Percentiles rank a stretch among this genome's conserved stretches.
phyloP scores from a whole-genome alignment of 2,888 invertebrate species.

The Pemphredon lugubris region DNA sequence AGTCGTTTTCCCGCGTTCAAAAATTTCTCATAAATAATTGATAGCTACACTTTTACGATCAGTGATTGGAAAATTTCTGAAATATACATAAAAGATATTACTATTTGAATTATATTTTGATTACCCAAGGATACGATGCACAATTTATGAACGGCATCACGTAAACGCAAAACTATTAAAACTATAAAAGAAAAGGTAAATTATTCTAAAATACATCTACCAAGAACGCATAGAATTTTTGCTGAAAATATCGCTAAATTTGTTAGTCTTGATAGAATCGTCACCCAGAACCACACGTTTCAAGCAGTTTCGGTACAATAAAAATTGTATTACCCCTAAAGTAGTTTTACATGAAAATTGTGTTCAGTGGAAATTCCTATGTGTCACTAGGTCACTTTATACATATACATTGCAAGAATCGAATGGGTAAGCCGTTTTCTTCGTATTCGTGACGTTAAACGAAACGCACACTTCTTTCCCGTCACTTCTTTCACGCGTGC shows the following conservation, averaged over 20 bases:
- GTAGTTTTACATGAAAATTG: slow-evolving; percentile 12
- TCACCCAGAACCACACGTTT: no score
- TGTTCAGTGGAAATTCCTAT: slow-evolving; percentile 17
- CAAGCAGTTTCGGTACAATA: background rate
- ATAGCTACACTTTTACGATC: background rate
- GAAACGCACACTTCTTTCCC: slow-evolving; percentile 12
- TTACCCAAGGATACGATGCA: background rate
- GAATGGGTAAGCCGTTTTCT: slow-evolving; percentile 42
- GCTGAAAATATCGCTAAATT: no score
- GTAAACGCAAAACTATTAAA: no score
- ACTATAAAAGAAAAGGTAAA: no score
- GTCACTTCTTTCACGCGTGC: slow-evolving; percentile 29
- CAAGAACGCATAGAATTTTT: no score
- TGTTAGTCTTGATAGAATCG: no score
- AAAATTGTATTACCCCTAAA: slow-evolving; percentile 5
- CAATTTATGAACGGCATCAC: no score
- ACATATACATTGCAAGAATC: slow-evolving; percentile 12
- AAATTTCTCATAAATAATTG: background rate
- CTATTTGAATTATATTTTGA: background rate
- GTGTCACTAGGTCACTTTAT: slow-evolving; percentile 35
- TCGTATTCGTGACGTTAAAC: background rate
- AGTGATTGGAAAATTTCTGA: background rate
- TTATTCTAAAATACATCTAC: no score
- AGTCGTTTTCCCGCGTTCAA: no score
- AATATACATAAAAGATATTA: background rate